These are phyloP conservation scores for Orycteropus afer DNA, from an alignment of 2,113 vertebrate species.

Conservation along the genomic window DNA sequence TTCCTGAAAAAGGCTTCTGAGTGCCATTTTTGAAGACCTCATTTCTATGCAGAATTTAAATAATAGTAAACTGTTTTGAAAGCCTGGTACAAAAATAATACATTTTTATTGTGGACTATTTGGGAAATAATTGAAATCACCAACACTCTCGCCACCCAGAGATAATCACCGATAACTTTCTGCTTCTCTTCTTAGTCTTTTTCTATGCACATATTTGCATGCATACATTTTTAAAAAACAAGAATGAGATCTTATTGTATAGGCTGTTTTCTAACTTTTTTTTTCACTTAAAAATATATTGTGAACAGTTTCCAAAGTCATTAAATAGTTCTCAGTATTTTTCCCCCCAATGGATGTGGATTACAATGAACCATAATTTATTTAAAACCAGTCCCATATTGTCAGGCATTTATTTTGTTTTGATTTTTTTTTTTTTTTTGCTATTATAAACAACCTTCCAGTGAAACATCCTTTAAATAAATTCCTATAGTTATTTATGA, in stretches of 20 bases:
- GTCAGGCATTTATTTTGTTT: constrained; percentile 75
- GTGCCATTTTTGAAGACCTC: not conserved
- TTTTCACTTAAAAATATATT: not conserved
- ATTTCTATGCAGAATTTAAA: constrained; percentile 65
- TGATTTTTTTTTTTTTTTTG: constrained; percentile 76
- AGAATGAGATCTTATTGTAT: not conserved
- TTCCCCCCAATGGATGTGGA: constrained; percentile 24
- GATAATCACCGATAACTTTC: constrained; percentile 72
- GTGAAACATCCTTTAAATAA: constrained; percentile 76
- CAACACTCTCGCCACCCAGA: constrained; percentile 15
- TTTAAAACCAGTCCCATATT: constrained; percentile 62
- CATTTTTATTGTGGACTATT: constrained; percentile 62
- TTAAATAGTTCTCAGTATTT: constrained; percentile 16
- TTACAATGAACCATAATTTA: constrained; percentile 45
- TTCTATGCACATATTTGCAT: constrained; percentile 71
- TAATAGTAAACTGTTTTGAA: constrained; percentile 69
- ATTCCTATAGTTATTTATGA: constrained; percentile 69
- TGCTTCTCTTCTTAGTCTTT: constrained; percentile 67
- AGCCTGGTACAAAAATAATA: constrained; percentile 68
- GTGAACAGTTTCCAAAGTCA: constrained; percentile 51
- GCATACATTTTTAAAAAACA: constrained; percentile 48
- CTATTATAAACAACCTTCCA: constrained; percentile 77
- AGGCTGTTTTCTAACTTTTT: not conserved
- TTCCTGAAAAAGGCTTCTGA: not conserved
- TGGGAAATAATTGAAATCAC: constrained; percentile 68